phyloP scores from a whole-genome alignment of 1,140 invertebrate genomes.

The Sinella curviseta region DNA sequence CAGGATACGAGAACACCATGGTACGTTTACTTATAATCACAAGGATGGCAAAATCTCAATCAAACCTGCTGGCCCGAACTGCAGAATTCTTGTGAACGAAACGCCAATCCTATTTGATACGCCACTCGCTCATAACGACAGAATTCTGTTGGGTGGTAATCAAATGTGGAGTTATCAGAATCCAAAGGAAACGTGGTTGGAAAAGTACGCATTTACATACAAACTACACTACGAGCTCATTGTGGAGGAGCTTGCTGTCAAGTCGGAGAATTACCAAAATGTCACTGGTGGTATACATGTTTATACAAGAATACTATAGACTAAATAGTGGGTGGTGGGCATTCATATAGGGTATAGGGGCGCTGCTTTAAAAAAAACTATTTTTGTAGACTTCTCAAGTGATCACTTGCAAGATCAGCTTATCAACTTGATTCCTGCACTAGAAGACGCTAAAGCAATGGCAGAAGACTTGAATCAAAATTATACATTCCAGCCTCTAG shows the following conservation, averaged over 20 bases:
- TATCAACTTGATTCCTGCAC: neutral
- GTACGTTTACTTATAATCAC: conserved; percentile 55
- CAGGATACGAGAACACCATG: conserved; percentile 62
- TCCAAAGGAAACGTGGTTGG: conserved; percentile 55
- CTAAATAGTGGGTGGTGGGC: neutral
- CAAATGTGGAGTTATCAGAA: conserved; percentile 63
- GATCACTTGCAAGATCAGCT: conserved; percentile 12
- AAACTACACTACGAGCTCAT: conserved; percentile 61
- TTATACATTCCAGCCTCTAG: conserved; percentile 6
- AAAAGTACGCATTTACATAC: conserved; percentile 55
- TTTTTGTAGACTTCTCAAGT: neutral
- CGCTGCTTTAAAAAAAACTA: neutral
- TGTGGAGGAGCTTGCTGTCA: conserved; percentile 64
- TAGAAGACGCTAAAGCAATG: neutral
- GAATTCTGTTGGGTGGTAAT: conserved; percentile 61
- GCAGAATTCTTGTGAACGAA: conserved; percentile 61
- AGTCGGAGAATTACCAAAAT: conserved; percentile 58
- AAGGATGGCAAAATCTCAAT: conserved; percentile 56
- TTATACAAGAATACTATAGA: neutral
- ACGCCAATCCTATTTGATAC: conserved; percentile 52
- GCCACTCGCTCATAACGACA: conserved; percentile 62
- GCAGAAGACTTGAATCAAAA: neutral
- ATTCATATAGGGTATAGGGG: no score
- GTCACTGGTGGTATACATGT: conserved; percentile 51
- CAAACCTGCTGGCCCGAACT: conserved; percentile 56